Conservation (phyloP, 2,888 invertebrate genomes). For the Apamea sordens region DNA sequence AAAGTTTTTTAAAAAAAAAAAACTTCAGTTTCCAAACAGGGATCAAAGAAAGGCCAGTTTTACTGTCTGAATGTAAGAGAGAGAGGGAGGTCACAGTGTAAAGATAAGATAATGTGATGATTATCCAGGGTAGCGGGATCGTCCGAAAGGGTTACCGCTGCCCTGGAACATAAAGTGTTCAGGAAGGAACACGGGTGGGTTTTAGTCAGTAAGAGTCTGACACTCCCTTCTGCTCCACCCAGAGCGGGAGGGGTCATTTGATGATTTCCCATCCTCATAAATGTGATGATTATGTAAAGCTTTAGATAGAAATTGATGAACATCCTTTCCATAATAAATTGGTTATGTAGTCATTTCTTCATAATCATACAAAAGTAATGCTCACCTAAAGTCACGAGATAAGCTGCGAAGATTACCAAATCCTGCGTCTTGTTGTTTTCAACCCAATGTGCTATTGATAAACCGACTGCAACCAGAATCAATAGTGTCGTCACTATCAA, state of each 20-base stretch:
- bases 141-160: too few relatives aligned
- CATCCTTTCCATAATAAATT: neutral
- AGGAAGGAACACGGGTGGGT: too few relatives aligned
- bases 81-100: neutral
- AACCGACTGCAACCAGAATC: neutral
- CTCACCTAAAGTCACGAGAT: constrained; percentile 24
- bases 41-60: neutral
- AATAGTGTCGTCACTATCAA: constrained; percentile 8
- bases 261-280: too few relatives aligned
- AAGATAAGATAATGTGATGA: neutral
- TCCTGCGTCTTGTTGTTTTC: neutral
- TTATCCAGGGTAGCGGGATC: too few relatives aligned
- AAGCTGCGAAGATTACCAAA: neutral
- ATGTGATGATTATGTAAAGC: neutral
- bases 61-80: neutral
- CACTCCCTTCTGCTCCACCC: too few relatives aligned
- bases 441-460: neutral
- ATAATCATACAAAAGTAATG: neutral
- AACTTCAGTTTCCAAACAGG: neutral
- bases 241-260: too few relatives aligned
- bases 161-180: too few relatives aligned
- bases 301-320: neutral
- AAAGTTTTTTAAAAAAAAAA: too few relatives aligned
- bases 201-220: too few relatives aligned
- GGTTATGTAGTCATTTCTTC: neutral